Evolutionary conservation across 2,797 vertebrate species (phyloP).

Genomic region (Pseudochirops cupreus): DNA sequence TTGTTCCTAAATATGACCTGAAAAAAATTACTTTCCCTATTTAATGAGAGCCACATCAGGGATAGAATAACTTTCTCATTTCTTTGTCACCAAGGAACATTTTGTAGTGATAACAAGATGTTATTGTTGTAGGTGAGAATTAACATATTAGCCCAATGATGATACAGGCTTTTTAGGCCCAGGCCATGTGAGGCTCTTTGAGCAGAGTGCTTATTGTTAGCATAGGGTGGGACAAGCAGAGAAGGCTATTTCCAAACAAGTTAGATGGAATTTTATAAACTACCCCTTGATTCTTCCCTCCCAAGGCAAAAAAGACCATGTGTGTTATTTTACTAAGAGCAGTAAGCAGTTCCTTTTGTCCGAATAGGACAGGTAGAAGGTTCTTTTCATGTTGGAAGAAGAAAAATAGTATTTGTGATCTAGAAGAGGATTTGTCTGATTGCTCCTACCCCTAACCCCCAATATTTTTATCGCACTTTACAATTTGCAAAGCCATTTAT

Average conservation of each 20-base stretch:
- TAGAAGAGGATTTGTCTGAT: not conserved
- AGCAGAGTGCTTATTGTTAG: constrained; percentile 36
- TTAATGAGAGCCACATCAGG: not conserved
- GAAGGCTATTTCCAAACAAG: constrained; percentile 45
- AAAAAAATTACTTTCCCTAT: not conserved
- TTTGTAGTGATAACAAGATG: not conserved
- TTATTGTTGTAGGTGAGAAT: constrained; percentile 25
- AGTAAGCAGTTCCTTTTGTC: not conserved
- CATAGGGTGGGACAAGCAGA: constrained; percentile 2
- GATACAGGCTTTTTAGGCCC: not conserved
- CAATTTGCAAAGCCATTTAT: not conserved
- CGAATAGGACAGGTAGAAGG: not conserved
- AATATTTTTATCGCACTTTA: not conserved
- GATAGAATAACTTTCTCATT: constrained; percentile 13
- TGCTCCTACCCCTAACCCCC: not conserved
- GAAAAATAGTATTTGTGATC: not conserved
- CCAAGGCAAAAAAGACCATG: constrained; percentile 23
- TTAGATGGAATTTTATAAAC: constrained; percentile 21
- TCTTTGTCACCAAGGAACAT: constrained; percentile 26
- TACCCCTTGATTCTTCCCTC: constrained; percentile 17
- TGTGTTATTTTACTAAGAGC: constrained; percentile 23
- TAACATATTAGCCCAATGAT: constrained; percentile 47
- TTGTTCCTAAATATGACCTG: not conserved
- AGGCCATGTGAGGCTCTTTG: constrained; percentile 39
- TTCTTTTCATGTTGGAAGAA: constrained; percentile 25